These are phyloP conservation scores for Tetrapedia diversipes DNA, from an alignment of 2,888 invertebrate species.

Conservation along the genomic window DNA sequence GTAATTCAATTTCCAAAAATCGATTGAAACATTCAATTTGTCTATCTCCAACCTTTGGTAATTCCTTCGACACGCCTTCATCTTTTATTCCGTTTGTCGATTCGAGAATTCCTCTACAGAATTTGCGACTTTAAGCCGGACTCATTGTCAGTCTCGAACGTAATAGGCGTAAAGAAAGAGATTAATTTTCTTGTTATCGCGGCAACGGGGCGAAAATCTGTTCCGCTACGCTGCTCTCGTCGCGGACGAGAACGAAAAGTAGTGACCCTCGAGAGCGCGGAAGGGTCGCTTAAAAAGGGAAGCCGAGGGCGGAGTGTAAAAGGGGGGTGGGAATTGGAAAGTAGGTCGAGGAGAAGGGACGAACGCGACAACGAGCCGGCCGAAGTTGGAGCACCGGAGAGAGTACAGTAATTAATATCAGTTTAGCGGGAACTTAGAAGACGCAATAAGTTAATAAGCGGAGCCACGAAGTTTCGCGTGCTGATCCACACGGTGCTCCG, in stretches of 20 bases:
- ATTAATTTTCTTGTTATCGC: background rate
- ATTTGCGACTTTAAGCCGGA: too few relatives aligned
- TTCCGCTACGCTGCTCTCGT: background rate
- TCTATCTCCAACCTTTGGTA: too few relatives aligned
- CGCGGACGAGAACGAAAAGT: background rate
- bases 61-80: too few relatives aligned
- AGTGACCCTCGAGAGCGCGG: background rate
- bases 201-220: background rate
- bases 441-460: constrained; percentile 70
- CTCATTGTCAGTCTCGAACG: too few relatives aligned
- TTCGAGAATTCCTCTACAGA: too few relatives aligned
- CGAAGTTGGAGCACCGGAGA: constrained; percentile 35
- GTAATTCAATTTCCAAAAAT: too few relatives aligned
- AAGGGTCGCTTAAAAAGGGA: background rate
- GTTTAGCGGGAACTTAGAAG: constrained; percentile 64
- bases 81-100: too few relatives aligned
- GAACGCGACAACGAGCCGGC: constrained; percentile 25
- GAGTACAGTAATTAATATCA: constrained; percentile 66
- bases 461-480: constrained; percentile 56
- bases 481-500: constrained; percentile 47
- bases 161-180: background rate
- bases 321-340: constrained; percentile 12
- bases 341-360: constrained; percentile 13
- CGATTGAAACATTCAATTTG: too few relatives aligned
- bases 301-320: constrained; percentile 14